Conservation (phyloP, 2,888 invertebrate genomes). For the Drosophila sordidula region DNA sequence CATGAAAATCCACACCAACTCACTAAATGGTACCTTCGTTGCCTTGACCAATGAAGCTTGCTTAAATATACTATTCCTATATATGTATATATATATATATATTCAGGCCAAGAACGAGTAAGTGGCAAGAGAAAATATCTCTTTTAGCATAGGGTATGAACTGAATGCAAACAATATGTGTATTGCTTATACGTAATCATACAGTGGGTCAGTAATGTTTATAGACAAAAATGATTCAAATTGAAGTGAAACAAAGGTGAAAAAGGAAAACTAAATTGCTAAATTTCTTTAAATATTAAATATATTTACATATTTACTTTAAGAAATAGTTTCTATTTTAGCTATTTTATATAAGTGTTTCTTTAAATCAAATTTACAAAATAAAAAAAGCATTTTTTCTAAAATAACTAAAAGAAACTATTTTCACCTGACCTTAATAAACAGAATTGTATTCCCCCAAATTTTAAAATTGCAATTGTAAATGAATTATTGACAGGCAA, state of each 20-base stretch:
- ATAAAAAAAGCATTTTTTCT: too few relatives aligned
- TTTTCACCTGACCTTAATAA: too few relatives aligned
- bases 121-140: slow-evolving; percentile 13
- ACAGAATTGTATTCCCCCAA: too few relatives aligned
- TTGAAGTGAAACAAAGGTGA: too few relatives aligned
- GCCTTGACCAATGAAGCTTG: slow-evolving; percentile 23
- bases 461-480: not conserved
- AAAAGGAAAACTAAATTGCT: too few relatives aligned
- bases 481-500: not conserved
- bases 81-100: not conserved
- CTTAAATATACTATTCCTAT: slow-evolving; percentile 2
- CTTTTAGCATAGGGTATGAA: not conserved
- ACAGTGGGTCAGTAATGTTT: not conserved
- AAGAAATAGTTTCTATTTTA: too few relatives aligned
- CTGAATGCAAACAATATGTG: not conserved
- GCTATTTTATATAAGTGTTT: too few relatives aligned
- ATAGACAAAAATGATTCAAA: too few relatives aligned
- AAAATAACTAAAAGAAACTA: too few relatives aligned
- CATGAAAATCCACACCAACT: slow-evolving; percentile 39
- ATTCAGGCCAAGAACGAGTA: not conserved
- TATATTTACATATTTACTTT: too few relatives aligned
- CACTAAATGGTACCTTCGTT: slow-evolving; percentile 18
- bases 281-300: too few relatives aligned
- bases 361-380: too few relatives aligned
- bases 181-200: not conserved